Evolutionary conservation across 2,113 vertebrate genomes (phyloP).

Genomic region (Muntiacus muntjak): DNA sequence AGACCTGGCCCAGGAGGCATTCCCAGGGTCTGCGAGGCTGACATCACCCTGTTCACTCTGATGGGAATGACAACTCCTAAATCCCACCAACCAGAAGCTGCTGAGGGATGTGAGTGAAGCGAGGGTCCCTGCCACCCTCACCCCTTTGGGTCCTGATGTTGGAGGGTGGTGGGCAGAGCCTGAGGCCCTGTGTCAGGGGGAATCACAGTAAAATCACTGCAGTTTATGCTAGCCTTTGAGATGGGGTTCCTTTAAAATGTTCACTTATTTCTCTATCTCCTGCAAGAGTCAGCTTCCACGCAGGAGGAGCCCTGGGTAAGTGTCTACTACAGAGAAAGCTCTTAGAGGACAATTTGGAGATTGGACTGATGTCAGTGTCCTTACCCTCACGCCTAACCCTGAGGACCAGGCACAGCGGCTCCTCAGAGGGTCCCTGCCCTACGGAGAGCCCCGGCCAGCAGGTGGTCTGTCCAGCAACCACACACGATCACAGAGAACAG

Average conservation of each 20-base stretch:
- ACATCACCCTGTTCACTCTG: fast-evolving
- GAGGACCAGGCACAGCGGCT: not conserved
- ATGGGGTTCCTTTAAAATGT: not conserved
- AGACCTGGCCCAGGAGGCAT: not conserved
- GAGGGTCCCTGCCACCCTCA: not conserved
- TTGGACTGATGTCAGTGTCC: fast-evolving
- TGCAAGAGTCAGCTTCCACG: not conserved
- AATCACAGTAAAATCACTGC: not conserved
- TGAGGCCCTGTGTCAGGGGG: not conserved
- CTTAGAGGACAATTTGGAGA: not conserved
- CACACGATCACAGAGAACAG: fast-evolving
- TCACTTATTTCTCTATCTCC: not conserved
- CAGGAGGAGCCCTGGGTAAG: not conserved
- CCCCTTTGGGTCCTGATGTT: not conserved
- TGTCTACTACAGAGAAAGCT: not conserved
- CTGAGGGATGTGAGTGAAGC: not conserved
- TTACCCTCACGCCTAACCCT: too few relatives aligned
- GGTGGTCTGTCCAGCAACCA: too few relatives aligned
- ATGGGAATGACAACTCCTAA: not conserved
- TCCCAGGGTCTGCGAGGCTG: not conserved
- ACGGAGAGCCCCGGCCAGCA: fast-evolving
- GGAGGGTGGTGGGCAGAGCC: not conserved
- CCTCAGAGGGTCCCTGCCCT: fast-evolving
- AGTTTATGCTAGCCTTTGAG: not conserved
- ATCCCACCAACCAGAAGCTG: not conserved